phyloP scores from a whole-genome alignment of 2,797 vertebrate species.

The Steatocranus sp. region DNA sequence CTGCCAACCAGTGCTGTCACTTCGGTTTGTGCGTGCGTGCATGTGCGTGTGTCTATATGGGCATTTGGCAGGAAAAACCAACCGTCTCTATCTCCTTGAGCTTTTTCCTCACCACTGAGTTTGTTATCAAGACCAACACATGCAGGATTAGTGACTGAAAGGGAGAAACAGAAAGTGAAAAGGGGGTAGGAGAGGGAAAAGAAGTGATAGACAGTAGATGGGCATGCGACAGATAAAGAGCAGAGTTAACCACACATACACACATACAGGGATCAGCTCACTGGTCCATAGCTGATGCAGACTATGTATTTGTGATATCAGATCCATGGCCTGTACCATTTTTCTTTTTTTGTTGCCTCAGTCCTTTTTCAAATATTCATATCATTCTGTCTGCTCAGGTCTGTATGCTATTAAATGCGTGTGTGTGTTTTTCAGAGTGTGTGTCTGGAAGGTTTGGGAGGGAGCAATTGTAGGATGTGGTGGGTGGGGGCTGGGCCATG shows the following conservation, averaged over 20 bases:
- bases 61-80: constrained; percentile 57
- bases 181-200: constrained; percentile 15
- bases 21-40: background rate
- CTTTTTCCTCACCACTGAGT: constrained; percentile 59
- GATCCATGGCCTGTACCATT: constrained; percentile 35
- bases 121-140: constrained; percentile 72
- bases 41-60: constrained; percentile 21
- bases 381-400: constrained; percentile 28
- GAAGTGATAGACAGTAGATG: constrained; percentile 63
- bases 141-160: constrained; percentile 65
- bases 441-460: background rate
- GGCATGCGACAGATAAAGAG: constrained; percentile 51
- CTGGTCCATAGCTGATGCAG: constrained; percentile 45
- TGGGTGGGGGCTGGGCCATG: background rate
- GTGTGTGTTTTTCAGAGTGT: background rate
- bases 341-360: constrained; percentile 5
- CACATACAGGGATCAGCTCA: constrained; percentile 23
- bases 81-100: constrained; percentile 50
- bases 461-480: background rate
- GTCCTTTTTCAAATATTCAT: constrained; percentile 56
- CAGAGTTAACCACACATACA: constrained; percentile 25
- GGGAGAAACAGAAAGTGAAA: constrained; percentile 7
- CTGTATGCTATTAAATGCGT: background rate
- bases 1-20: constrained; percentile 20
- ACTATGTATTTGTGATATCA: constrained; percentile 55